These are phyloP conservation scores for Xenopus borealis DNA, from an alignment of 2,113 vertebrate species.

Conservation along the genomic window DNA sequence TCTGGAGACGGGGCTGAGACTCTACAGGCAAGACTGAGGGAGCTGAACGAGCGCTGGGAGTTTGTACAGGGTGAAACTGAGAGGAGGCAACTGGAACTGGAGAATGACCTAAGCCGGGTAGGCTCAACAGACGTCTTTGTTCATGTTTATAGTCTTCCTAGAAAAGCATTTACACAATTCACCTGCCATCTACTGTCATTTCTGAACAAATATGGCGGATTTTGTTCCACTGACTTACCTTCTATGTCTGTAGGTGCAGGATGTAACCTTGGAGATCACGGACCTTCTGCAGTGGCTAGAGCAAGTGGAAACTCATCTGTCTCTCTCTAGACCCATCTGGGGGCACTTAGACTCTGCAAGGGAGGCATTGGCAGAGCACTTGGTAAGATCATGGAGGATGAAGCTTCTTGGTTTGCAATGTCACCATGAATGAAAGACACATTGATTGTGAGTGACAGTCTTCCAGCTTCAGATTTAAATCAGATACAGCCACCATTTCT, in stretches of 20 bases:
- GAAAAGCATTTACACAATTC: no score
- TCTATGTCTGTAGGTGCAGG: constrained; percentile 70
- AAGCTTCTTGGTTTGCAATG: background rate
- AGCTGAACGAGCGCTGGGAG: constrained; percentile 79
- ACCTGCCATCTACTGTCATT: no score
- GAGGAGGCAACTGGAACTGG: constrained; percentile 76
- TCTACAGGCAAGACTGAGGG: constrained; percentile 68
- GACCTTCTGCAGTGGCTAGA: constrained; percentile 85
- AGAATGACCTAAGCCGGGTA: constrained; percentile 84
- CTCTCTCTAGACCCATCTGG: constrained; percentile 70
- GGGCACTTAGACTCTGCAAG: constrained; percentile 73
- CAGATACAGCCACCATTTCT: no score
- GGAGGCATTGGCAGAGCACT: constrained; percentile 66
- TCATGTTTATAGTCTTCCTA: background rate
- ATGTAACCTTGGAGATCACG: constrained; percentile 79
- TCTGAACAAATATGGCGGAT: no score
- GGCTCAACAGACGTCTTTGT: background rate
- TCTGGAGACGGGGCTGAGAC: constrained; percentile 64
- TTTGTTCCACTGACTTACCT: no score
- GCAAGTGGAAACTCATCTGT: constrained; percentile 77
- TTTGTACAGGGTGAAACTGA: constrained; percentile 76
- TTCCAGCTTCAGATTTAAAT: no score
- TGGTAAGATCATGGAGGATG: constrained; percentile 56
- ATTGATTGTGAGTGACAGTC: no score
- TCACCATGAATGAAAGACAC: no score